Base-by-base conservation (phyloP, 2,113 vertebrate species). In the Sigmodon hispidus region DNA sequence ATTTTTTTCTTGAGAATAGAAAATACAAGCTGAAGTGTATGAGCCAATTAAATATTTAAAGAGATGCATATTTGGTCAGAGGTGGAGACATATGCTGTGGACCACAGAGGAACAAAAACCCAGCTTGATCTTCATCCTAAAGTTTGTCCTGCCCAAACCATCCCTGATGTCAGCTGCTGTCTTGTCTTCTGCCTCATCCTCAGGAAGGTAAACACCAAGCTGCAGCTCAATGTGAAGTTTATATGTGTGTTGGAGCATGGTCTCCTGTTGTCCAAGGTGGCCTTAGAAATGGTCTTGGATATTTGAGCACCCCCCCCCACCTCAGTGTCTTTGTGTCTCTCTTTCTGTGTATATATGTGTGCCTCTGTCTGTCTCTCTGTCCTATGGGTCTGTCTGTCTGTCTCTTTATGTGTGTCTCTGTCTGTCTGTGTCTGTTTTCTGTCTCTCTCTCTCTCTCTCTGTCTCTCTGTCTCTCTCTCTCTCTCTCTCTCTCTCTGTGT, bases 21-120 rank as follows among this genome's bases (percentile, higher is more conserved):
- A 96, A 89, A 90, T 73, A 70, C 10, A 3, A 94, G 24, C 45
- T 89, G 36, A 84, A 55, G 40, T 59, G 22, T 79, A 57, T 63
- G 87, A 63, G 48, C 1, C 84, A 43, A 85, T 43, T 95, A 96
- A 93, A 93, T 83, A n/a, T 83, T 83, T 83, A 43, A 59, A 83
- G 55, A 90, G 45, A 80, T 73, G 45, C 5, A 77, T 48, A 87
- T 10, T 48, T 73, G 43, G 13, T 85, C 43, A 87, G 3, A 94
- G 57, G 88, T 83, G 21, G 90, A 95, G 86, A 96, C 19, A 90
- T 10, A 40, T 43, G 29, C 67, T 65, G 5, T 76, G 63, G 31
- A 59, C 12, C 12, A 50, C 0, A 24, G 81, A 55, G 86, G 3
- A 11, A 34, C 92, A 48, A 12, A 93, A 93, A 34, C n/a, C 26